Percentiles rank a stretch among this genome's conserved stretches.
Conservation (phyloP, 2,113 vertebrate species). For the Lepisosteus oculatus region DNA sequence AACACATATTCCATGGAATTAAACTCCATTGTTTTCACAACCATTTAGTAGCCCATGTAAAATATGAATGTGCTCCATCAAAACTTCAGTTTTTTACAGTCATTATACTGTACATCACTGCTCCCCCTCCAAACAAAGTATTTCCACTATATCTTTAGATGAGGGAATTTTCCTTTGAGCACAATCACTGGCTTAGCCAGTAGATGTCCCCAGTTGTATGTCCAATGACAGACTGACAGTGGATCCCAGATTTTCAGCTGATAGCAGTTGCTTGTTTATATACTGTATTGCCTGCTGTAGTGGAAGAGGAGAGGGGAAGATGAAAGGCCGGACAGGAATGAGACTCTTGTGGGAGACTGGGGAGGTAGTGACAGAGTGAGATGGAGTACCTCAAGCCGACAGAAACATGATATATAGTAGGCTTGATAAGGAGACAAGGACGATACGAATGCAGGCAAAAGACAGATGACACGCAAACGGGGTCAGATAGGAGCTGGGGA, state of each 20-base stretch:
- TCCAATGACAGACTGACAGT: neutral
- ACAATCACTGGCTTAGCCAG: no score
- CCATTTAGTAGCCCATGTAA: no score
- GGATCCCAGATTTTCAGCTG: neutral
- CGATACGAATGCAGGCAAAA: neutral
- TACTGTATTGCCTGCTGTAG: neutral
- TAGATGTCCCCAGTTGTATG: no score
- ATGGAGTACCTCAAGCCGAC: neutral
- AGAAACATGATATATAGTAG: constrained; percentile 5
- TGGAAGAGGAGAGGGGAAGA: neutral
- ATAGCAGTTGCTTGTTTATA: neutral
- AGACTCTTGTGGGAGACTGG: neutral
- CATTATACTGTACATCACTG: no score
- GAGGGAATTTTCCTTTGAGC: no score
- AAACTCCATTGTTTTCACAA: no score
- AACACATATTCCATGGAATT: no score
- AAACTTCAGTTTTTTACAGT: no score
- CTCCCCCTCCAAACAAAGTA: no score
- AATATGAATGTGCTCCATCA: no score
- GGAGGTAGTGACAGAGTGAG: neutral
- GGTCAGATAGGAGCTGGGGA: constrained; percentile 8
- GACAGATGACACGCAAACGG: constrained; percentile 8
- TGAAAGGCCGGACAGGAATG: neutral
- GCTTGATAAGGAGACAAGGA: neutral
- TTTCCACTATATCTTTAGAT: no score